Evolutionary conservation across 2,113 vertebrate species (phyloP).

Genomic region (Zingel zingel): DNA sequence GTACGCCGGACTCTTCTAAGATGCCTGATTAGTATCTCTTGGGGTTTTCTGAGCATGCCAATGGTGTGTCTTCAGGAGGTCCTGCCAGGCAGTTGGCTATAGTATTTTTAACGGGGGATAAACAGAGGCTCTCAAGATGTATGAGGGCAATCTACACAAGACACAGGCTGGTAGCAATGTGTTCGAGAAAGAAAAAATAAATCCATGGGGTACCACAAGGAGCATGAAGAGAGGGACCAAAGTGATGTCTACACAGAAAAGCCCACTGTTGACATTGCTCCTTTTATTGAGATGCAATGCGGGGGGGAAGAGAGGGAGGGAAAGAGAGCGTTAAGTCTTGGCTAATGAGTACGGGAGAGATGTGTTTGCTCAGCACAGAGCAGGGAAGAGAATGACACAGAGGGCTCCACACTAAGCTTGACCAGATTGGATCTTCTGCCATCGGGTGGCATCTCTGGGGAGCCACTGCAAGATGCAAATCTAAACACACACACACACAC

Average conservation of each 20-base stretch:
- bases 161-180: neutral
- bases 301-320: neutral
- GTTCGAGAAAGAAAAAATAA: too few species aligned
- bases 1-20: neutral
- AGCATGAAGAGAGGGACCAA: neutral
- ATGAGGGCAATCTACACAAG: neutral
- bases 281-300: slow-evolving; percentile 22
- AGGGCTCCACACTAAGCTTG: slow-evolving; percentile 57
- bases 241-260: neutral
- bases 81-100: neutral
- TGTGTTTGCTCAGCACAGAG: slow-evolving; percentile 76
- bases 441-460: slow-evolving; percentile 44
- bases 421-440: slow-evolving; percentile 66
- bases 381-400: slow-evolving; percentile 49
- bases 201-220: neutral
- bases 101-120: neutral
- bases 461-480: slow-evolving; percentile 48
- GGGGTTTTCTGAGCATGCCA: neutral
- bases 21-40: neutral
- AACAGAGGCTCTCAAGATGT: neutral
- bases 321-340: slow-evolving; percentile 31
- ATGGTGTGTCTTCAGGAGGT: neutral
- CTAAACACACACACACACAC: slow-evolving; percentile 17
- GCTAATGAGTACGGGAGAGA: slow-evolving; percentile 71
- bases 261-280: neutral